A percentile compares a stretch with the other conserved stretches of the same genome.
phyloP scores from a whole-genome alignment of 2,797 vertebrate species.

The Cynopterus sphinx region DNA sequence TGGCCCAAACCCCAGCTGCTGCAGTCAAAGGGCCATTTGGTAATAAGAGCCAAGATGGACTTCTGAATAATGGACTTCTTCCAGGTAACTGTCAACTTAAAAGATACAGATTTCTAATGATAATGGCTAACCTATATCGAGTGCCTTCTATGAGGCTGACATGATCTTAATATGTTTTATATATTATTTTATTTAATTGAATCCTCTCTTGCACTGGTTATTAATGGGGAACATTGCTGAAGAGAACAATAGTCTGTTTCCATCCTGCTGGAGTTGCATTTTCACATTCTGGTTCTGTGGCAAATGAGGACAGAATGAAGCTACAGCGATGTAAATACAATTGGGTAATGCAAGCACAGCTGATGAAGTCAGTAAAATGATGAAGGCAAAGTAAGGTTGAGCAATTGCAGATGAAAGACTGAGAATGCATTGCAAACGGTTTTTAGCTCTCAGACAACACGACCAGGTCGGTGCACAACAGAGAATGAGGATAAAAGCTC shows the following conservation, averaged over 20 bases:
- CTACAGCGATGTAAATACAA: constrained; percentile 48
- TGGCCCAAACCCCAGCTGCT: not conserved
- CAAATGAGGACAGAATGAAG: constrained; percentile 51
- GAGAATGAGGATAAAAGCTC: not conserved
- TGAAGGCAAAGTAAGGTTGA: not conserved
- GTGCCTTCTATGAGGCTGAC: not conserved
- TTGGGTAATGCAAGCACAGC: constrained; percentile 47
- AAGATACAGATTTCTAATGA: not conserved
- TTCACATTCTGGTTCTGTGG: not conserved
- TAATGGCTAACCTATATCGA: not conserved
- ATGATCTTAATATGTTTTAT: not conserved
- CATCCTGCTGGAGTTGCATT: not conserved
- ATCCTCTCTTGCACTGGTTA: not conserved
- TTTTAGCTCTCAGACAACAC: not conserved
- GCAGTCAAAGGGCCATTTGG: not conserved
- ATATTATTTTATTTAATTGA: not conserved
- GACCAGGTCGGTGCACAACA: not conserved
- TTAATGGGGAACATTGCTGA: not conserved
- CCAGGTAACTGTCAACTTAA: not conserved
- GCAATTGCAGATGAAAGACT: constrained; percentile 26
- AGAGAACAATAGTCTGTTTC: not conserved
- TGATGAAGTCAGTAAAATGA: constrained; percentile 46
- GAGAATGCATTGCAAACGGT: not conserved
- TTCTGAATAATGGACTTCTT: not conserved
- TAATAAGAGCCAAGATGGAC: not conserved